Base-by-base conservation (phyloP, 2,797 vertebrate species). In the Sebastes cheni region DNA sequence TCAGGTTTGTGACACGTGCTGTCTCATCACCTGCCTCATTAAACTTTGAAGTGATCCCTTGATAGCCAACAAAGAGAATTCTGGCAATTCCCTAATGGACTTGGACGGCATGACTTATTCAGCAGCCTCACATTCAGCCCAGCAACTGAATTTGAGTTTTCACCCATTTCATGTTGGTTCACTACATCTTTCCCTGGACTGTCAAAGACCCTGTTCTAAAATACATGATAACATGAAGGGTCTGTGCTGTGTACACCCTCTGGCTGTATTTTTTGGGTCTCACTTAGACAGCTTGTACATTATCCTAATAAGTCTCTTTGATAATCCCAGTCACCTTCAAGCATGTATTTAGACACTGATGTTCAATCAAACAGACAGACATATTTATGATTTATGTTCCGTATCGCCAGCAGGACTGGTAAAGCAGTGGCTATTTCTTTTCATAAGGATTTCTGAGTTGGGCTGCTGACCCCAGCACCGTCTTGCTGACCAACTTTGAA, bases 71-170 rank as follows among this genome's bases (percentile, higher is more conserved):
- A 88, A 89, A 88, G 80, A 87, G 69, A 90, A 89, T 91, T 91
- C 81, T 86, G 62, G 74, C 72, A 91, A 92, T 93, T 92, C 79
- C 79, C 89, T 90, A 91, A 94, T 88, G 91, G 88, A 84, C 82
- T 23, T 80, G 50, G 73, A 79, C 8, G 8, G 29, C 79, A 91
- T 94, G 67, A 92, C 77, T 94, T 91, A 93, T 93, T 93, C 77
- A 93, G 70, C 36, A 86, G 60, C 34, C 68, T 88, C 72, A 75
- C 65, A 77, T 82, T 86, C 58, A 80, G 62, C 60, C 71, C 66
- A 75, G 70, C 68, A 78, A 61, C 82, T 81, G 86, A 82, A 90
- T 88, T 90, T 85, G 78, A 71, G 68, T 89, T 92, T 85, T 87
- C 32, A 72, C 7, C 42, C 30, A 72, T 79, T 87, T 85, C 64